phyloP scores from a whole-genome alignment of 2,888 invertebrate genomes.

The Charanyca ferruginea region DNA sequence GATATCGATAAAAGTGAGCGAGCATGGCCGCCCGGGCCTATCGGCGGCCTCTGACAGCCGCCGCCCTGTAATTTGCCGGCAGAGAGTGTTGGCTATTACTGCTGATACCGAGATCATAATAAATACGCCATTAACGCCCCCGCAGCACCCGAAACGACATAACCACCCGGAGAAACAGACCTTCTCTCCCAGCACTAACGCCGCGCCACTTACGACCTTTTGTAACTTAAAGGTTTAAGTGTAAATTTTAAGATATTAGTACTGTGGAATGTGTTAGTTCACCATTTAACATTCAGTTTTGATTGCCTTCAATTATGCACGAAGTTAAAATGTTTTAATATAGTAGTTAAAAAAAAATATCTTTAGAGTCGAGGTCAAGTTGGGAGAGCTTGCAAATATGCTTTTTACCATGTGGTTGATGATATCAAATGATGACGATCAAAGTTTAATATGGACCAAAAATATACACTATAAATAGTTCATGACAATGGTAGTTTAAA shows the following conservation, averaged over 20 bases:
- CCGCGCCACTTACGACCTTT: conserved; percentile 54
- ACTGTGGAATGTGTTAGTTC: conserved; percentile 68
- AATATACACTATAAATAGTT: no score
- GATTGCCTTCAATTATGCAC: conserved; percentile 62
- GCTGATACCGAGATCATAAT: conserved; percentile 91
- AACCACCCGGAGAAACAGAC: conserved; percentile 73
- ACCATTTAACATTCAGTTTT: conserved; percentile 59
- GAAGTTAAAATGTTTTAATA: conserved; percentile 52
- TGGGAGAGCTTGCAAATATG: neutral
- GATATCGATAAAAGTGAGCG: conserved; percentile 83
- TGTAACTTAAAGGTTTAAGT: conserved; percentile 59
- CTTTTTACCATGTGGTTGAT: neutral
- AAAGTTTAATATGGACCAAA: neutral
- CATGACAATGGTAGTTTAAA: neutral
- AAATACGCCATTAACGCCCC: conserved; percentile 91
- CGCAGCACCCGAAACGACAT: conserved; percentile 89
- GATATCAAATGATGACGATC: neutral
- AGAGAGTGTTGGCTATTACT: conserved; percentile 91
- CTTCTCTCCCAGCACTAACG: conserved; percentile 33
- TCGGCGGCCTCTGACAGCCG: conserved; percentile 82
- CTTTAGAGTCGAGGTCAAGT: neutral
- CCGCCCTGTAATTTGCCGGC: conserved; percentile 91
- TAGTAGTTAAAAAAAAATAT: conserved; percentile 30
- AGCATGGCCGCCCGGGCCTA: conserved; percentile 74
- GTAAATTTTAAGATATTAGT: conserved; percentile 79